Conservation (phyloP, 2,888 invertebrate genomes). For the Operophtera brumata region DNA sequence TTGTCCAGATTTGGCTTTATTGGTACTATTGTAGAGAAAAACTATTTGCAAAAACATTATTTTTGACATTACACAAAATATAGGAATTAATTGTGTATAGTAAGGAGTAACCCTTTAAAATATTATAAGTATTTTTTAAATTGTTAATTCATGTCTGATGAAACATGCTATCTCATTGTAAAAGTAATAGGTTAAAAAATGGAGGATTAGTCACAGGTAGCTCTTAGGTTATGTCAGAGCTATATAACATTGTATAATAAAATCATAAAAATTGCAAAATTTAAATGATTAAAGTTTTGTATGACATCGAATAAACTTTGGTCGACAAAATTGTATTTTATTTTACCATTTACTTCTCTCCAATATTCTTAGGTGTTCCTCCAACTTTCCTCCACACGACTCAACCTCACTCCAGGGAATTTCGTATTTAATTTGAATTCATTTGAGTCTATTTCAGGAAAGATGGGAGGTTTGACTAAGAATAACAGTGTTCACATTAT, state of each 20-base stretch:
- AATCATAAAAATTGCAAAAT: constrained; percentile 73
- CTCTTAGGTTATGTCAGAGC: constrained; percentile 64
- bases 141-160: constrained; percentile 61
- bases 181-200: constrained; percentile 56
- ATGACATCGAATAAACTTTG: constrained; percentile 68
- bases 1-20: constrained; percentile 53
- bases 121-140: constrained; percentile 69
- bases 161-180: constrained; percentile 63
- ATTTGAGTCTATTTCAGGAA: no score
- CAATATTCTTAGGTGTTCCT: not conserved
- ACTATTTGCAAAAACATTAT: constrained; percentile 52
- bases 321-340: constrained; percentile 56
- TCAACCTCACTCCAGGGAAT: no score
- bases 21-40: constrained; percentile 43
- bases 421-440: no score
- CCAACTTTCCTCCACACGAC: no score
- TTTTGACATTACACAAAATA: constrained; percentile 54
- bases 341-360: constrained; percentile 29
- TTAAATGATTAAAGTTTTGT: constrained; percentile 65
- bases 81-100: constrained; percentile 39
- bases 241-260: constrained; percentile 68
- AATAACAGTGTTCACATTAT: no score
- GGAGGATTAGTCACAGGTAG: constrained; percentile 67
- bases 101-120: constrained; percentile 53
- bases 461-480: no score